Percentiles rank a stretch among this genome's conserved stretches.
phyloP scores from a whole-genome alignment of 1,140 invertebrate genomes.

The Lepidostoma basale region DNA sequence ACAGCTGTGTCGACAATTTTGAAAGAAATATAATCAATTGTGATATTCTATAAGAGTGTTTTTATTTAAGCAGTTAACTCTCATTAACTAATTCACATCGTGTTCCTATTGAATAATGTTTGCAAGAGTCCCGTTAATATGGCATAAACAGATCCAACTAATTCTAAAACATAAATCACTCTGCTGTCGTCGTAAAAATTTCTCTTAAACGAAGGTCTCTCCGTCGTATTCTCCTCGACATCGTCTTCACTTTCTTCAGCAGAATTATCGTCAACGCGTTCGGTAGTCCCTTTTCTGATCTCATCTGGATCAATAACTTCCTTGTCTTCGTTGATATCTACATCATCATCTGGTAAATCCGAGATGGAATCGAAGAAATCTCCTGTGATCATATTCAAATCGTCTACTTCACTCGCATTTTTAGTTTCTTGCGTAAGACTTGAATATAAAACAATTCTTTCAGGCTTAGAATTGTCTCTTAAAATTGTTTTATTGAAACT shows the following conservation, averaged over 20 bases:
- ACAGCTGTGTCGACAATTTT: no score
- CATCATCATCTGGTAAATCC: constrained; percentile 10
- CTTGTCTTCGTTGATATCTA: neutral
- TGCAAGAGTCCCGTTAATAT: constrained; percentile 48
- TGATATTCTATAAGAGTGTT: no score
- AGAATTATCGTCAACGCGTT: constrained; percentile 29
- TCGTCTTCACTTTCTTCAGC: constrained; percentile 49
- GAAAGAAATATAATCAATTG: no score
- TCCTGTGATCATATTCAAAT: constrained; percentile 20
- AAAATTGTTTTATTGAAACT: constrained; percentile 32
- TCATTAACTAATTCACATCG: no score
- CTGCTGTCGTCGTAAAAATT: constrained; percentile 47
- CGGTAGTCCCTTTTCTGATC: neutral
- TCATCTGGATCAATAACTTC: constrained; percentile 14
- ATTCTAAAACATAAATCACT: constrained; percentile 51
- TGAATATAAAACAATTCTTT: constrained; percentile 30
- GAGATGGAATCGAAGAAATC: constrained; percentile 14
- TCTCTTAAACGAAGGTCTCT: neutral
- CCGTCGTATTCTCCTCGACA: constrained; percentile 18
- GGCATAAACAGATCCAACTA: constrained; percentile 50
- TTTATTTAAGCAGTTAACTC: no score
- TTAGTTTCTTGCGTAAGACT: constrained; percentile 49
- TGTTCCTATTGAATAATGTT: constrained; percentile 42
- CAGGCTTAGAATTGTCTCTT: constrained; percentile 7
- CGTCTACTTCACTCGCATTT: constrained; percentile 54